These are phyloP conservation scores for Drosophila virilis DNA, from an alignment of 1,140 invertebrate genomes.

Conservation along the genomic window DNA sequence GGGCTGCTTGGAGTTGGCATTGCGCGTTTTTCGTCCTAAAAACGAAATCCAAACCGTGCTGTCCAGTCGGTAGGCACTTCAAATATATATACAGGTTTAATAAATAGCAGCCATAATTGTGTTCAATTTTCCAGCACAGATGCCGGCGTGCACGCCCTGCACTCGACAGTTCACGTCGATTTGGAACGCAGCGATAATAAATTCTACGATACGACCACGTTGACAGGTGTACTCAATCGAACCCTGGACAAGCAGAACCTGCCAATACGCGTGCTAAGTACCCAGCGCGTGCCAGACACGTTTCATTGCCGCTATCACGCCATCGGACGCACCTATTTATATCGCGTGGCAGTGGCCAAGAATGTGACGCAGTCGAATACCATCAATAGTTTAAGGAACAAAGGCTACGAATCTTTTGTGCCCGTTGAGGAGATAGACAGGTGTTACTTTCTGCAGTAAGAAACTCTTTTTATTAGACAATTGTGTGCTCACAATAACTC, in stretches of 20 bases:
- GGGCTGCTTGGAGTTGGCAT: slow-evolving; percentile 87
- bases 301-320: slow-evolving; percentile 87
- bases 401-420: slow-evolving; percentile 56
- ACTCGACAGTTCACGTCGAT: slow-evolving; percentile 88
- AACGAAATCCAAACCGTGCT: slow-evolving; percentile 85
- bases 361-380: slow-evolving; percentile 13
- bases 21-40: slow-evolving; percentile 84
- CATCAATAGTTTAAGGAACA: slow-evolving; percentile 43
- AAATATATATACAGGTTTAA: not conserved
- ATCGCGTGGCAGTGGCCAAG: slow-evolving; percentile 86
- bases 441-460: slow-evolving; percentile 78
- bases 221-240: slow-evolving; percentile 86
- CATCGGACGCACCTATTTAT: slow-evolving; percentile 88
- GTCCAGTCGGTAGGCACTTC: slow-evolving; percentile 87
- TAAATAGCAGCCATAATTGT: not conserved
- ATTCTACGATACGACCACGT: slow-evolving; percentile 84
- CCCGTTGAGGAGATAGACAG: slow-evolving; percentile 77
- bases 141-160: slow-evolving; percentile 89
- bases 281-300: slow-evolving; percentile 85
- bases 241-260: slow-evolving; percentile 86
- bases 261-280: slow-evolving; percentile 86
- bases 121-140: slow-evolving; percentile 87
- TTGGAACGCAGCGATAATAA: slow-evolving; percentile 84
- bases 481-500: not conserved
- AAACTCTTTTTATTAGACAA: not conserved